Evolutionary conservation across 2,797 vertebrate species (phyloP), one percentile per base, ranked within the genome.

Genomic region (Tokudaia tokunoshimensis): DNA sequence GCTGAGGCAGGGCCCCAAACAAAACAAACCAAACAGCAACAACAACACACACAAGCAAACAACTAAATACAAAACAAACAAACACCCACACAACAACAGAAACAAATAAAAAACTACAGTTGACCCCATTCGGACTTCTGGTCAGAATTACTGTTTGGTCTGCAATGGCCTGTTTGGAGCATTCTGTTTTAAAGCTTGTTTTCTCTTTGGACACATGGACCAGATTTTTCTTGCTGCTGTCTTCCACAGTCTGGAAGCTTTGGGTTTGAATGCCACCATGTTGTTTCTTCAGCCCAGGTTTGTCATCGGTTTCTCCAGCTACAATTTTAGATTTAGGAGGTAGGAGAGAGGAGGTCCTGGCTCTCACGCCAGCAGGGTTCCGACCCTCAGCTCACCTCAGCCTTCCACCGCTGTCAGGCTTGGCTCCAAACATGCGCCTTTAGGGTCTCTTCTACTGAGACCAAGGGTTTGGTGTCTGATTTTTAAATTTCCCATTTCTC

Each of bases 121-220:
- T 83, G 94, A 79, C 44, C 47, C 75, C 75, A 41, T 37, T 50
- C 41, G 37, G 96, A 93, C 79, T 92, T 87, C 79, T 31, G 75
- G 44, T 86, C 47, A 95, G 85, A 84, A 96, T 93, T 67, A 79
- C 20, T 52, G 80, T 70, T 78, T 75, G 11, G 29, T 94, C 44
- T 52, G n/a, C 44, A 94, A 47, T 87, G 20, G 88, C 12, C 34
- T 57, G 61, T 29, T 79, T 83, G 81, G 55, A 95, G 13, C 7
- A 78, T 86, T 78, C 86, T 34, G 41, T 61, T 76, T 93, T 98
- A 86, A 55, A 76, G 13, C 55, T 81, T 81, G 50, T 11, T 59
- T 72, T 67, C n/a, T 80, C 26, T 44, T 81, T 82, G 50, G 50
- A 72, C 52, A 85, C 2, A 44, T 1, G 14, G 37, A 50, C 13